Conservation (phyloP, 2,888 invertebrate genomes). For the Smittia sp. region DNA sequence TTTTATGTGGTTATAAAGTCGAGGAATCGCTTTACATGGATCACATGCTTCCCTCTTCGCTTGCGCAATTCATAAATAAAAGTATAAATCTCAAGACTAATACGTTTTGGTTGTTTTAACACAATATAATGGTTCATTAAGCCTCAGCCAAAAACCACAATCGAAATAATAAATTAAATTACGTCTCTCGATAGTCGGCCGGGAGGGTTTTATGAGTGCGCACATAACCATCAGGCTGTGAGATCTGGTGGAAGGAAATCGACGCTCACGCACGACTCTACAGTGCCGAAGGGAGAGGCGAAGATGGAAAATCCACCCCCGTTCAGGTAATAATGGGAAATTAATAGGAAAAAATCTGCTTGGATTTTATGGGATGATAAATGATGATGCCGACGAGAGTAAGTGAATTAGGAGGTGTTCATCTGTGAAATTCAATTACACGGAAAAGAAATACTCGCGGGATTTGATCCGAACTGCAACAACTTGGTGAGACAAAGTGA, state of each 20-base stretch:
- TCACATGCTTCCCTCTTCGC: background rate
- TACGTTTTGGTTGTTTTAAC: constrained; percentile 30
- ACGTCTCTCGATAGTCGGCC: background rate
- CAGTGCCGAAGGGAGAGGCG: background rate
- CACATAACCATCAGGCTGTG: background rate
- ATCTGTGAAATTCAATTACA: constrained; percentile 35
- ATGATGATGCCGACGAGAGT: constrained; percentile 18
- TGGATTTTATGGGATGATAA: constrained; percentile 31
- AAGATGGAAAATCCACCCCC: constrained; percentile 18
- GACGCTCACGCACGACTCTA: background rate
- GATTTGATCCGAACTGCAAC: background rate
- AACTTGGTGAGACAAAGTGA: background rate
- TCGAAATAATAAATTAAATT: constrained; percentile 41
- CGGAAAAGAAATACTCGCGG: constrained; percentile 7
- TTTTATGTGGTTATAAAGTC: background rate
- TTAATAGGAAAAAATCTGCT: constrained; percentile 38
- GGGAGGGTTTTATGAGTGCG: background rate
- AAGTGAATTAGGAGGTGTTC: constrained; percentile 37
- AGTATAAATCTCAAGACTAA: constrained; percentile 38
- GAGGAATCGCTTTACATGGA: background rate
- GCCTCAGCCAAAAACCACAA: constrained; percentile 40
- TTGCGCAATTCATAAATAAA: constrained; percentile 24
- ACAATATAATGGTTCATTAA: constrained; percentile 42
- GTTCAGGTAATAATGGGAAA: constrained; percentile 38
- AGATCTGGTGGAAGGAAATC: constrained; percentile 4